Conservation (phyloP, 2,797 vertebrate genomes). For the Lutjanus argentimaculatus region DNA sequence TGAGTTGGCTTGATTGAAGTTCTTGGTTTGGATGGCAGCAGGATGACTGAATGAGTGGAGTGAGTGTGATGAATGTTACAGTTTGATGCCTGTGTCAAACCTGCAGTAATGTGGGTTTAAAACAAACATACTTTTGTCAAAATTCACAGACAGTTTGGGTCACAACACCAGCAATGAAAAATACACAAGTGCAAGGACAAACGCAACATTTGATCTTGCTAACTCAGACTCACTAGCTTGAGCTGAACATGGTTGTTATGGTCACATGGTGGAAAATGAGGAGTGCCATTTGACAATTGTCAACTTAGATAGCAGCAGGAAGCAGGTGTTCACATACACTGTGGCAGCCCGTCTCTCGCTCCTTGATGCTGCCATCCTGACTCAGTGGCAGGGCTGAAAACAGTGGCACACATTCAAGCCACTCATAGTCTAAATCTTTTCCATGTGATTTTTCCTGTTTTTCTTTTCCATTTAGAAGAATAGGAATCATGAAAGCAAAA, state of each 20-base stretch:
- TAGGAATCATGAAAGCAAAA: background rate
- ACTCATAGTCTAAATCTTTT: background rate
- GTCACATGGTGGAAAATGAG: slow-evolving; percentile 3
- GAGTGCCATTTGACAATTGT: background rate
- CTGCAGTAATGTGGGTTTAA: too few species aligned
- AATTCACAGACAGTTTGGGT: too few species aligned
- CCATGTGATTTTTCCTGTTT: background rate
- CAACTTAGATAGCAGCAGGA: background rate
- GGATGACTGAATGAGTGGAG: too few species aligned
- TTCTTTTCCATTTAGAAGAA: background rate
- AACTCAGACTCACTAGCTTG: background rate
- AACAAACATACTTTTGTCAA: too few species aligned
- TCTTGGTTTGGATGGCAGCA: too few species aligned
- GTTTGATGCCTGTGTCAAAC: too few species aligned
- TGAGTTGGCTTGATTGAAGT: too few species aligned
- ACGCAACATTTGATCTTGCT: background rate
- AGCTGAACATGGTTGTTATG: slow-evolving; percentile 7
- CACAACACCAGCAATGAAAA: background rate
- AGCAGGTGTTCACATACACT: background rate
- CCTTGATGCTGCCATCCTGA: background rate
- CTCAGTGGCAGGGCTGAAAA: slow-evolving; percentile 4
- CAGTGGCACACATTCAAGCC: background rate
- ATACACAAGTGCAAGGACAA: background rate
- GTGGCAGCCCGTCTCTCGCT: background rate
- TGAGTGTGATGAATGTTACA: too few species aligned